phyloP scores from a whole-genome alignment of 2,113 vertebrate species.

The Hippocampus abdominalis region DNA sequence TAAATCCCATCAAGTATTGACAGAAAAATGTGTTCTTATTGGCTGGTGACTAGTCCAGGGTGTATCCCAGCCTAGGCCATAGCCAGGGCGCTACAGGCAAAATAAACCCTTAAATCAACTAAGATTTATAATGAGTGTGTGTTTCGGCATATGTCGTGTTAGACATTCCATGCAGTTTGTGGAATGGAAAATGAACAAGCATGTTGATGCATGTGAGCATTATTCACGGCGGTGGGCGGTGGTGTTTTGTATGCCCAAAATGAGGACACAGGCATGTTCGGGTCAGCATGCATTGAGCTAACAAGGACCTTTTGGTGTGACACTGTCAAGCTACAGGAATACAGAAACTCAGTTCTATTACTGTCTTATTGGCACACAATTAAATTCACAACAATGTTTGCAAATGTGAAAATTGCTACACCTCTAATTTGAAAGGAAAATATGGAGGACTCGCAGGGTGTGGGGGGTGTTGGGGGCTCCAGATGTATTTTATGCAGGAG shows the following conservation, averaged over 20 bases:
- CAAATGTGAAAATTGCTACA: conserved; percentile 28
- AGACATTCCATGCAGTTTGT: no score
- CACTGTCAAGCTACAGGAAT: conserved; percentile 8
- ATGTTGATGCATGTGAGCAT: conserved; percentile 28
- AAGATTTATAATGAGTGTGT: conserved; percentile 41
- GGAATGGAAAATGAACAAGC: conserved; percentile 56
- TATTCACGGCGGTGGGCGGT: conserved; percentile 51
- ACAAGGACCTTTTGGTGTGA: conserved; percentile 4
- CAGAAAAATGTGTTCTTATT: no score
- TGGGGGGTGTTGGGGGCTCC: background rate
- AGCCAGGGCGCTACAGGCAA: no score
- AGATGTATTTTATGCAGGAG: conserved; percentile 53
- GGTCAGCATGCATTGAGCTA: conserved; percentile 33
- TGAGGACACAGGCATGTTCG: conserved; percentile 39
- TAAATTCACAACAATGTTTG: conserved; percentile 20
- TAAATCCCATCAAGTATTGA: no score
- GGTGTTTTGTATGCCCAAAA: conserved; percentile 54
- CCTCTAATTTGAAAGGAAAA: conserved; percentile 36
- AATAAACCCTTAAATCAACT: no score
- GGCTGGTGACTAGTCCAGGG: no score
- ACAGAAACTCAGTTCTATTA: conserved; percentile 21
- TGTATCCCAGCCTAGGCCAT: no score
- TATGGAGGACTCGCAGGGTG: background rate
- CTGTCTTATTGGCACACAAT: conserved; percentile 6
- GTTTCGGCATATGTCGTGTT: conserved; percentile 22